Evolutionary conservation across 2,888 invertebrate genomes (phyloP), one percentile per base, ranked within the genome.

Genomic region (Aleiodes leptofemur): DNA sequence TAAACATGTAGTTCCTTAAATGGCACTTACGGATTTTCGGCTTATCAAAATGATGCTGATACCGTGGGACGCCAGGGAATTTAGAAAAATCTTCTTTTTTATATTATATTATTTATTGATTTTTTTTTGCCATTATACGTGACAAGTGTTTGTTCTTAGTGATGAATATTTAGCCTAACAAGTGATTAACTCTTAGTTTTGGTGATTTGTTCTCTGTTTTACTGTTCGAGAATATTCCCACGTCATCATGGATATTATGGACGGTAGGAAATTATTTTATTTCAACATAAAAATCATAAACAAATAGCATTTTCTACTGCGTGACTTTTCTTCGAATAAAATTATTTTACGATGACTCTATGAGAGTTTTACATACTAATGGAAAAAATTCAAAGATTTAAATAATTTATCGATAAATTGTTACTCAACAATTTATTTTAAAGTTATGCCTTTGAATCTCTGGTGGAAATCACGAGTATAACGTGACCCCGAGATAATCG

Each of bases 181-280:
- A 43, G 43, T 43, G 16, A n/a, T 53, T 53, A n/a, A 14, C 14
- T 53, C 13, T 14, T 3, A 16, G 14, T n/a, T 53, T 53, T 16
- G 0, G 14, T 16, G 14, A 8, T 53, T 16, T 53, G 7, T 53
- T n/a, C 0, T 53, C 53, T 14, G 16, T 53, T 53, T 34, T 7
- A 16, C 14, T 16, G 16, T 78, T 80, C 76, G 77, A 78, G 31
- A 78, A 76, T 57, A 79, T 79, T 48, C 75, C 61, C 78, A 74
- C n/a, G 8, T 70, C 72, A 73, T 13, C 69, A 85, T 84, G 85
- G 84, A 85, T 80, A 83, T 84, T 71, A 85, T 84, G 85, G 83
- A 84, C 77, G 85, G 85, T 85, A 76, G 78, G 82, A 79, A 53
- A 8, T 55, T 68, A 53, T 57, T 71, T 48, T 56, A 43, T 23